A percentile compares a stretch with the other conserved stretches of the same genome.
Conservation (phyloP, 2,888 invertebrate species). For the Trisateles emortualis region DNA sequence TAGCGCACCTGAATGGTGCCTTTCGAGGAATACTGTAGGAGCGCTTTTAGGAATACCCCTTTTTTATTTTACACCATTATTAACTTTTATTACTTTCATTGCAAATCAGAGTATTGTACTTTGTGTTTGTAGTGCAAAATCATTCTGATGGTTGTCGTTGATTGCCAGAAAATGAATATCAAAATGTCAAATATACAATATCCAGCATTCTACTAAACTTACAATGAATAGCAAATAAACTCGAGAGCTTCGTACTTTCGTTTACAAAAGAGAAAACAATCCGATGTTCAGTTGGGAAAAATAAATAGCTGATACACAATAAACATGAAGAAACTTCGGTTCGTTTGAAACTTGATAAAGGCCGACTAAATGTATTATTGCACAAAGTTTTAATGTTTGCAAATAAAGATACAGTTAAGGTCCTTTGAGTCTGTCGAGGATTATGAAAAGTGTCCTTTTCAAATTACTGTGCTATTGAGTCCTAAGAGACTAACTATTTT, state of each 20-base stretch:
- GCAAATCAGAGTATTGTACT: too few species aligned
- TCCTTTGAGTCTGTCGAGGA: slow-evolving; percentile 4
- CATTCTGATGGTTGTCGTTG: too few species aligned
- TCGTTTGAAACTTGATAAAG: slow-evolving; percentile 7
- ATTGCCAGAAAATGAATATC: too few species aligned
- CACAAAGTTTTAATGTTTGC: slow-evolving; percentile 9
- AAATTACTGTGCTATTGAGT: not conserved
- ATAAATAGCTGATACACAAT: slow-evolving; percentile 21
- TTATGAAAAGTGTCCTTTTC: slow-evolving; percentile 1
- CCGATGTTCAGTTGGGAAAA: slow-evolving; percentile 9
- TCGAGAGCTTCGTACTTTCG: not conserved
- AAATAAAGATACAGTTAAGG: slow-evolving; percentile 8
- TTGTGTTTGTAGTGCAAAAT: too few species aligned
- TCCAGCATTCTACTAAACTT: too few species aligned
- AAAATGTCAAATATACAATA: not conserved
- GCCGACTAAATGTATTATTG: slow-evolving; percentile 4
- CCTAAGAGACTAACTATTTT: not conserved
- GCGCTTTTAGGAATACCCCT: too few species aligned
- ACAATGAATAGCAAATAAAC: slow-evolving; percentile 1
- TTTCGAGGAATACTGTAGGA: too few species aligned
- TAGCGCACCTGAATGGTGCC: too few species aligned
- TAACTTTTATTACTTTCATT: too few species aligned
- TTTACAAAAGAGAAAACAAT: slow-evolving; percentile 18
- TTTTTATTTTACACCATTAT: too few species aligned
- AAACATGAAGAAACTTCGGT: slow-evolving; percentile 10